phyloP scores from a whole-genome alignment of 2,888 invertebrate species.

The Sepiola atlantica region DNA sequence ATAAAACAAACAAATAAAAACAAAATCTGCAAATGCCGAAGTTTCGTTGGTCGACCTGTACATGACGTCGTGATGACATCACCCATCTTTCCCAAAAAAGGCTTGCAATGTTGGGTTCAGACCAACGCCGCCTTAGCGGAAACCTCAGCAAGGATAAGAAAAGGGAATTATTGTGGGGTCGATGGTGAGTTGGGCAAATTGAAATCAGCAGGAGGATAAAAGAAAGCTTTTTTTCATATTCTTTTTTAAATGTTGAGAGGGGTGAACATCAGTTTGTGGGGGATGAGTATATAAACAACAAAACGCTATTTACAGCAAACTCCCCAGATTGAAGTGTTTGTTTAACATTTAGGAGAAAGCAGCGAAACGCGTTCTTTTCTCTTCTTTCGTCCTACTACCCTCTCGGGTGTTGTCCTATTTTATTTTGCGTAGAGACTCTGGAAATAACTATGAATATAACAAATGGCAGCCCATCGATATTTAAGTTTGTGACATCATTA shows the following conservation, averaged over 20 bases:
- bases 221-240: background rate
- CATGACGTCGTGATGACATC: background rate
- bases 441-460: background rate
- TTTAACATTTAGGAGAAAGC: slow-evolving; percentile 1
- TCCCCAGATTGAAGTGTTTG: background rate
- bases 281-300: background rate
- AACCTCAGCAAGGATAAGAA: background rate
- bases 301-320: background rate
- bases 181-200: background rate
- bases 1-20: background rate
- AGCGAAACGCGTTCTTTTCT: background rate
- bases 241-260: background rate
- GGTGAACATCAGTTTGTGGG: background rate
- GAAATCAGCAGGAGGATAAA: background rate
- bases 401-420: background rate
- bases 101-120: background rate
- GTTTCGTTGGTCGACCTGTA: background rate
- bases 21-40: background rate
- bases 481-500: background rate
- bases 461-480: background rate
- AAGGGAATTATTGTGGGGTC: background rate
- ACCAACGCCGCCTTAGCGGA: background rate
- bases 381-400: background rate
- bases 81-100: background rate
- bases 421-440: background rate